phyloP scores from a whole-genome alignment of 2,113 vertebrate species.

The Martes martes region DNA sequence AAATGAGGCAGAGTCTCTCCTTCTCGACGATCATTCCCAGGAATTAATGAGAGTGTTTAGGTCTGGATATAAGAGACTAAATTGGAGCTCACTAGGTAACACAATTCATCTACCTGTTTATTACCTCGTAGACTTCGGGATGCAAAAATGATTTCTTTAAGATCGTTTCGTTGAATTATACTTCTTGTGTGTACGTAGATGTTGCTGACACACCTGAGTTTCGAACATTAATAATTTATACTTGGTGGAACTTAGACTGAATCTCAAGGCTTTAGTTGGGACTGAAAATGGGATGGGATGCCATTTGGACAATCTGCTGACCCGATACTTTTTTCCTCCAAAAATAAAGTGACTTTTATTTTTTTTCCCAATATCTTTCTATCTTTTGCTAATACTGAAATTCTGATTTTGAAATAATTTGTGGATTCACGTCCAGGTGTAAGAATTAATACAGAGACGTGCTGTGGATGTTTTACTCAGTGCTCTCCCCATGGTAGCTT shows the following conservation, averaged over 20 bases:
- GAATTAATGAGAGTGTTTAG: slow-evolving; percentile 81
- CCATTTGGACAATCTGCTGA: too few relatives aligned
- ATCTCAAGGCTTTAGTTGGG: neutral
- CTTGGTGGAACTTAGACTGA: neutral
- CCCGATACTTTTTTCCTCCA: neutral
- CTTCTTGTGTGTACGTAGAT: neutral
- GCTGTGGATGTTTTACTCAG: neutral
- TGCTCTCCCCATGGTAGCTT: rapidly evolving
- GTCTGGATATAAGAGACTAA: slow-evolving; percentile 87
- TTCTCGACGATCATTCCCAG: slow-evolving; percentile 85
- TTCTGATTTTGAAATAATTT: neutral
- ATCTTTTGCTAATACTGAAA: neutral
- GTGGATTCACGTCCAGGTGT: neutral
- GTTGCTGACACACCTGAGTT: rapidly evolving
- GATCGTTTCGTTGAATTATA: neutral
- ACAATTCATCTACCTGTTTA: neutral
- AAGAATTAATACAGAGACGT: neutral
- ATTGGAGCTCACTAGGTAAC: slow-evolving; percentile 91
- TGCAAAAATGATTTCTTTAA: neutral
- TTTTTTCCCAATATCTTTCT: neutral
- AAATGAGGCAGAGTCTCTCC: slow-evolving; percentile 82
- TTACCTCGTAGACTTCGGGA: neutral
- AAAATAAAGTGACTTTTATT: neutral
- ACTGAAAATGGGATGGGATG: too few relatives aligned
- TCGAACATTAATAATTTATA: neutral